phyloP scores from a whole-genome alignment of 1,140 invertebrate species.

The Drosophila sp. region DNA sequence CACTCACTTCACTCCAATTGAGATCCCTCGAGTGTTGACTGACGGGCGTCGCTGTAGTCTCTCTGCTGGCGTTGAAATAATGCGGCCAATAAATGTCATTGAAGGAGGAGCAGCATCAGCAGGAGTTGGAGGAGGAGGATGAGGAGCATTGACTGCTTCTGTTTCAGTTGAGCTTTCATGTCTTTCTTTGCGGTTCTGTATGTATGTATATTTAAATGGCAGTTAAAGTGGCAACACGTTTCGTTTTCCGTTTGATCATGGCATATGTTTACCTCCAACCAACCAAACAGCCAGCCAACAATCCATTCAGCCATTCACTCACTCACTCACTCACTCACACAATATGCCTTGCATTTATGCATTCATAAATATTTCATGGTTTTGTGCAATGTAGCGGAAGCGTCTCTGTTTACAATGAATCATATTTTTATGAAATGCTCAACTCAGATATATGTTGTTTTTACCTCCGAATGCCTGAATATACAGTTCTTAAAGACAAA shows the following conservation, averaged over 20 bases:
- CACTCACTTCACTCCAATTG: slow-evolving; percentile 41
- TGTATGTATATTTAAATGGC: slow-evolving; percentile 78
- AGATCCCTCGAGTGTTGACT: slow-evolving; percentile 73
- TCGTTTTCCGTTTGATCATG: slow-evolving; percentile 67
- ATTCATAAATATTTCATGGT: slow-evolving; percentile 79
- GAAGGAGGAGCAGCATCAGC: slow-evolving; percentile 24
- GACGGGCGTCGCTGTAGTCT: slow-evolving; percentile 41
- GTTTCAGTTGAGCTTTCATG: slow-evolving; percentile 56
- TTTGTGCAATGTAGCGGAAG: slow-evolving; percentile 56
- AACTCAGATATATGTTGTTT: background rate
- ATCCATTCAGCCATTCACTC: slow-evolving; percentile 24
- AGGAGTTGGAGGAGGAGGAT: slow-evolving; percentile 2
- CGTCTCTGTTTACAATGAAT: slow-evolving; percentile 60
- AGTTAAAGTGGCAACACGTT: slow-evolving; percentile 81
- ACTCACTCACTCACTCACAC: slow-evolving; percentile 4
- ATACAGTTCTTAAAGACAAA: slow-evolving; percentile 50
- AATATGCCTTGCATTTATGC: slow-evolving; percentile 58
- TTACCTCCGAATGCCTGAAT: slow-evolving; percentile 4
- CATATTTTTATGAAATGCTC: slow-evolving; percentile 61
- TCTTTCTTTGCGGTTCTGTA: slow-evolving; percentile 53
- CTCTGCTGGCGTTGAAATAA: slow-evolving; percentile 70
- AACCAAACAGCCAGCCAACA: slow-evolving; percentile 5
- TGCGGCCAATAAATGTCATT: slow-evolving; percentile 80
- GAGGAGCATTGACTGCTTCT: background rate
- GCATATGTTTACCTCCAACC: slow-evolving; percentile 42